Base-by-base conservation (phyloP, 2,113 vertebrate genomes). In the Corydoras sp. region DNA sequence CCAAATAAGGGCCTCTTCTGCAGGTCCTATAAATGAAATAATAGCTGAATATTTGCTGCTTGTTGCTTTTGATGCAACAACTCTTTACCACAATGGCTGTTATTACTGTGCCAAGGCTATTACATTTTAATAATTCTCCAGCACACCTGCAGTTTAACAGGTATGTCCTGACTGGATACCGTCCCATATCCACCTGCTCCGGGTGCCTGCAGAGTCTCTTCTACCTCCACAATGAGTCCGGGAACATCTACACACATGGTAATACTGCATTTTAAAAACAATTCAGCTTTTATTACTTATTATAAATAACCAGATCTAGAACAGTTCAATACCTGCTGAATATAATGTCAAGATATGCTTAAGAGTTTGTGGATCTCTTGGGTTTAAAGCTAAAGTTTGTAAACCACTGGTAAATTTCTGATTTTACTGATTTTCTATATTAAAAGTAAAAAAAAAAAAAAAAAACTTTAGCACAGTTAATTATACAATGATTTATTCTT, bases 181-280 rank as follows among this genome's bases (percentile, higher is more conserved):
- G 94, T 51, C 93, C 93, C 0, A 86, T 88, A 73, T 91, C 91
- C 76, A 90, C 90, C 1, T 89, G 85, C 73, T 86, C 85, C 0
- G 92, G 89, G 62, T 95, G 93, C 58, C 68, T 95, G 68, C 81
- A 86, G 71, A 96, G 94, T 83, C 90, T 96, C 74, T 95, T 95
- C 84, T 96, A 95, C 81, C 81, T 95, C 79, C 94, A 95, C 89
- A 96, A 96, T 77, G 94, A 96, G 81, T 85, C 91, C 79, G 93
- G 93, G 58, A 96, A 96, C 85, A 95, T 95, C 81, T 95, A 96
- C 86, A 94, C 91, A 0, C 93, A 96, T 70, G 93, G 94, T 96
- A 83, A 49, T 55, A 31, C 50, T 9, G 51, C n/a, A 54, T 10
- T 55, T 35, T 1, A 24, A 13, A 43, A 43, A 43, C 35, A 2